A percentile compares a stretch with the other conserved stretches of the same genome.
Conservation (phyloP, 2,888 invertebrate genomes). For the Tridacna crocea region DNA sequence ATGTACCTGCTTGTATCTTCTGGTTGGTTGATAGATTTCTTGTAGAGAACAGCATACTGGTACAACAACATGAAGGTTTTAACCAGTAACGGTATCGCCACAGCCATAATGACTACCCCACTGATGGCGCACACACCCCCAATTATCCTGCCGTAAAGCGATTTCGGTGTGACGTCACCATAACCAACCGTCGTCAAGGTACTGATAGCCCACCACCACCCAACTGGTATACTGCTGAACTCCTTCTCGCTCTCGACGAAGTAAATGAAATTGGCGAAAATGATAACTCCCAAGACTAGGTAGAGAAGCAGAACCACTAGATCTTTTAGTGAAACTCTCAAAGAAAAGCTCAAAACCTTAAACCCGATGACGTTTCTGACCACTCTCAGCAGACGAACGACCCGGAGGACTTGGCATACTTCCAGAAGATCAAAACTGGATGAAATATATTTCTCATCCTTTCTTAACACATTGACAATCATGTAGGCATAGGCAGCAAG, state of each 20-base stretch:
- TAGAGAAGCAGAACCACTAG: conserved; percentile 61
- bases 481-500: conserved; percentile 57
- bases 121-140: conserved; percentile 63
- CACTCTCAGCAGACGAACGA: conserved; percentile 61
- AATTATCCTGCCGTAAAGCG: conserved; percentile 57
- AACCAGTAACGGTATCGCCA: conserved; percentile 65
- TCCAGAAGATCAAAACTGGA: conserved; percentile 55
- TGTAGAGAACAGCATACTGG: conserved; percentile 62
- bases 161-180: conserved; percentile 64
- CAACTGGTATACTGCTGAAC: conserved; percentile 61
- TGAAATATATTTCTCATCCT: conserved; percentile 47
- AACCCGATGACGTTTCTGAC: conserved; percentile 62
- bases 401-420: conserved; percentile 59
- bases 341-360: conserved; percentile 62
- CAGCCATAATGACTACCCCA: conserved; percentile 62
- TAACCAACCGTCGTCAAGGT: conserved; percentile 69
- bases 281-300: conserved; percentile 56
- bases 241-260: conserved; percentile 59
- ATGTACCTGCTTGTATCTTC: conserved; percentile 57
- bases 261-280: conserved; percentile 66
- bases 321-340: conserved; percentile 57
- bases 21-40: conserved; percentile 50
- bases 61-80: conserved; percentile 66
- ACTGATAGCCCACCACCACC: conserved; percentile 67
- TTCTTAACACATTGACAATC: conserved; percentile 44